Conservation (phyloP, 2,113 vertebrate species). For the Oncorhynchus kisutch region DNA sequence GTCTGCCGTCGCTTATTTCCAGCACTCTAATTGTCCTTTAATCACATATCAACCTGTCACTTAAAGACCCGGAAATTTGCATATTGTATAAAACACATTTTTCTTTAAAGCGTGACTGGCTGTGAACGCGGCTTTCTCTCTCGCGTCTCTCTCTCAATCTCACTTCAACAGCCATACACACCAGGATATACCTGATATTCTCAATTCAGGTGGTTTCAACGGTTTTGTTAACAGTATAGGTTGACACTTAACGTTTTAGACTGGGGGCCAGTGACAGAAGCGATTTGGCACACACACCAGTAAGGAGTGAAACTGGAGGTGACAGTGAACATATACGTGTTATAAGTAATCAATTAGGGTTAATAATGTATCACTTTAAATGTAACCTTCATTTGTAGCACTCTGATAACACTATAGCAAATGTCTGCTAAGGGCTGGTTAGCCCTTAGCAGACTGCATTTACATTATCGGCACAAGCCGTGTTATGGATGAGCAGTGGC, state of each 20-base stretch:
- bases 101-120: constrained; percentile 71
- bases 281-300: constrained; percentile 45
- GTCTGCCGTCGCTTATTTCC: constrained; percentile 70
- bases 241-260: constrained; percentile 69
- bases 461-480: constrained; percentile 67
- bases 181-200: constrained; percentile 61
- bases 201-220: constrained; percentile 65
- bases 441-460: constrained; percentile 56
- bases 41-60: constrained; percentile 84
- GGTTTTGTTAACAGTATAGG: constrained; percentile 70
- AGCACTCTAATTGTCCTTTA: constrained; percentile 81
- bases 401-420: constrained; percentile 63
- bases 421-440: constrained; percentile 35
- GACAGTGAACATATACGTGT: constrained; percentile 64
- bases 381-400: constrained; percentile 67
- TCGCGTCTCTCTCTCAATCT: constrained; percentile 34
- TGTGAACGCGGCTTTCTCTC: constrained; percentile 59
- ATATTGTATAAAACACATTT: constrained; percentile 83
- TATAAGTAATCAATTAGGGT: constrained; percentile 71
- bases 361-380: constrained; percentile 73
- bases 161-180: constrained; percentile 62
- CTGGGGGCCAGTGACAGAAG: constrained; percentile 55
- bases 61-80: constrained; percentile 79
- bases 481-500: constrained; percentile 56
- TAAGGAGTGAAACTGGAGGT: constrained; percentile 56